Percentiles rank a stretch among this genome's conserved stretches.
These are phyloP conservation scores for Exephanes ischioxanthus DNA, from an alignment of 2,888 invertebrate genomes.

Conservation along the genomic window DNA sequence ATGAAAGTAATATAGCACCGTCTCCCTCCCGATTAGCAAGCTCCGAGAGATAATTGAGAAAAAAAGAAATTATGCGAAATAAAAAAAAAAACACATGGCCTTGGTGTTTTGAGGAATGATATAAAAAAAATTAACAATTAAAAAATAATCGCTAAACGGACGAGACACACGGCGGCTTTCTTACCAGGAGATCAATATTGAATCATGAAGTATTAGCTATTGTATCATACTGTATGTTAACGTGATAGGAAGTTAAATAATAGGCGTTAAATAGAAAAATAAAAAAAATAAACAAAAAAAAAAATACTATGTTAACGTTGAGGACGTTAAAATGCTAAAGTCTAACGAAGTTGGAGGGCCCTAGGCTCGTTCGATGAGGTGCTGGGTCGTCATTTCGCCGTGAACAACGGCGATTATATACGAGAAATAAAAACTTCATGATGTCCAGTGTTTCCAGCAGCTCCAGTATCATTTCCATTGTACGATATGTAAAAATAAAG, in stretches of 20 bases:
- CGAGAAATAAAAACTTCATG: constrained; percentile 67
- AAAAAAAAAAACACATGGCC: constrained; percentile 67
- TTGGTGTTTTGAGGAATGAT: constrained; percentile 66
- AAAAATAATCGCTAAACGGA: constrained; percentile 65
- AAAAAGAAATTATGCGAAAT: constrained; percentile 24
- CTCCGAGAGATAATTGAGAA: not conserved
- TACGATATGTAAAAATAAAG: constrained; percentile 83
- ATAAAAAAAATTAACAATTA: constrained; percentile 19
- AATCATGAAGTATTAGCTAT: constrained; percentile 82
- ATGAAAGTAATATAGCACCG: constrained; percentile 60
- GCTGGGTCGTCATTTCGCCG: constrained; percentile 68
- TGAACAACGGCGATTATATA: constrained; percentile 29
- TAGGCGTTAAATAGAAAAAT: constrained; percentile 65
- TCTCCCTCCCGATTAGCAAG: constrained; percentile 7
- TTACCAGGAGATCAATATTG: constrained; percentile 73
- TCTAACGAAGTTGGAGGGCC: constrained; percentile 49
- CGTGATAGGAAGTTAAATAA: constrained; percentile 74
- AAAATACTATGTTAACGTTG: constrained; percentile 69
- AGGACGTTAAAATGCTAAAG: constrained; percentile 66
- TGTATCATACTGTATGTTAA: constrained; percentile 83
- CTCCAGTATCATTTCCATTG: constrained; percentile 84
- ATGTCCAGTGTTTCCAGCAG: constrained; percentile 79
- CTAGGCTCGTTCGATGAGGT: constrained; percentile 61
- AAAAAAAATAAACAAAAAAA: constrained; percentile 41
- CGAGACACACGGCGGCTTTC: constrained; percentile 73